Base-by-base conservation (phyloP, 2,888 invertebrate genomes). In the Pediacus dermestoides region DNA sequence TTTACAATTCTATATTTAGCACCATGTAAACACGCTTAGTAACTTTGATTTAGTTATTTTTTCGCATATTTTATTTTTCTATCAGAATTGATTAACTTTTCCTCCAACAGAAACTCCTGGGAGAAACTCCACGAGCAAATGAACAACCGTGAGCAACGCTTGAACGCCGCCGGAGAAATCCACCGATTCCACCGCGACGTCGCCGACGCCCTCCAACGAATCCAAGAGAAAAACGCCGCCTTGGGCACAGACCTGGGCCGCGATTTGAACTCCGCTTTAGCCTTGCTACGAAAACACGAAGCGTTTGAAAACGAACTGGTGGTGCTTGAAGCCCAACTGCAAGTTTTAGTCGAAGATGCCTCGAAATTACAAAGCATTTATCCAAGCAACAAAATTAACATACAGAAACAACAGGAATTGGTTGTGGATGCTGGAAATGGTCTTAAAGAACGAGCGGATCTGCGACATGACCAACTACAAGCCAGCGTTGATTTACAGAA, bases 111-210 rank as follows among this genome's bases (percentile, higher is more conserved):
- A 8, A 18, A 18, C 4, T 18, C 6, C 8, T 99, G 97, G 96
- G 85, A 88, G 48, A 82, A 85, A 28, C 78, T 97, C 0, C 75
- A 93, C 32, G 86, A 89, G 33, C 82, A 90, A 62, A 85, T 96
- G 40, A 85, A 87, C 53, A 82, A 87, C 31, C 80, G 96, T 8
- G 90, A 90, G 48, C 81, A 86, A 44, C 85, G 92, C 25, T 73
- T 99, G 22, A 83, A 85, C 62, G 96, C 93, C 1, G 97, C 97
- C 1, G 95, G 91, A 6, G 94, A 96, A 73, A 92, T 97, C 50
- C 97, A 97, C 70, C 81, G 94, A 37, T 97, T 95, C 78, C 96
- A 97, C 71, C 81, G 95, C 35, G 96, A 96, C 70, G 92, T 89
- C 1, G 89, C 87, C 12, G 95, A 96, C 62, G 87, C 93, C 1